Evolutionary conservation across 2,797 vertebrate genomes (phyloP).

Genomic region (Champsocephalus gunnari): DNA sequence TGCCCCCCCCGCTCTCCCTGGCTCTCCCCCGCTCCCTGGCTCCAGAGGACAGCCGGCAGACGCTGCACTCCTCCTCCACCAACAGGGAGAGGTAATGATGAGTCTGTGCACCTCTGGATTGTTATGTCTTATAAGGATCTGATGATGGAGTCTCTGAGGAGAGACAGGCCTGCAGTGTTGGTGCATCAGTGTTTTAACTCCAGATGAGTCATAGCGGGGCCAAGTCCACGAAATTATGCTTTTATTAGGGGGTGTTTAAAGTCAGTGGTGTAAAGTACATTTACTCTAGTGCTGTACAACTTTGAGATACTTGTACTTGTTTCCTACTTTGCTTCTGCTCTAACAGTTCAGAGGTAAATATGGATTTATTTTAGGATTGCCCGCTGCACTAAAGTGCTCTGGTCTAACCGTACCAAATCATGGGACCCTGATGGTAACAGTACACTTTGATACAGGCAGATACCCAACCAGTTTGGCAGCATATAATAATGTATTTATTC

Average conservation of each 20-base stretch:
- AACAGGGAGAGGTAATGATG: slow-evolving; percentile 88
- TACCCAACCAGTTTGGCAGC: too few species aligned
- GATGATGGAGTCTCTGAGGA: slow-evolving; percentile 63
- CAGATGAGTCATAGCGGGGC: slow-evolving; percentile 73
- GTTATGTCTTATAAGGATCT: slow-evolving; percentile 35
- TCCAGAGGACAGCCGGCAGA: slow-evolving; percentile 88
- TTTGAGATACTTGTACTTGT: too few species aligned
- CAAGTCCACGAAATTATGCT: slow-evolving; percentile 74
- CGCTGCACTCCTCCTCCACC: slow-evolving; percentile 85
- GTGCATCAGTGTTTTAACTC: slow-evolving; percentile 62
- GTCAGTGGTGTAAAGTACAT: slow-evolving; percentile 27
- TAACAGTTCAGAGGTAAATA: too few species aligned
- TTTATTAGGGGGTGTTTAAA: slow-evolving; percentile 82
- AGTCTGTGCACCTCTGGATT: slow-evolving; percentile 52
- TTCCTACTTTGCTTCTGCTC: too few species aligned
- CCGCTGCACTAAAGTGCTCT: too few species aligned
- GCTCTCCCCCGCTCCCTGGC: slow-evolving; percentile 84
- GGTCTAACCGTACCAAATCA: too few species aligned
- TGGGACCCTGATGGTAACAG: too few species aligned
- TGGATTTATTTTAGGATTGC: too few species aligned
- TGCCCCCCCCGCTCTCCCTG: slow-evolving; percentile 85
- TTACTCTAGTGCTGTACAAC: slow-evolving; percentile 19
- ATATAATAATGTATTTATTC: too few species aligned
- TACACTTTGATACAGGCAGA: too few species aligned
- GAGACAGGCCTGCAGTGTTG: slow-evolving; percentile 61